Conservation (phyloP, 2,113 vertebrate species). For the Chrysemys picta region DNA sequence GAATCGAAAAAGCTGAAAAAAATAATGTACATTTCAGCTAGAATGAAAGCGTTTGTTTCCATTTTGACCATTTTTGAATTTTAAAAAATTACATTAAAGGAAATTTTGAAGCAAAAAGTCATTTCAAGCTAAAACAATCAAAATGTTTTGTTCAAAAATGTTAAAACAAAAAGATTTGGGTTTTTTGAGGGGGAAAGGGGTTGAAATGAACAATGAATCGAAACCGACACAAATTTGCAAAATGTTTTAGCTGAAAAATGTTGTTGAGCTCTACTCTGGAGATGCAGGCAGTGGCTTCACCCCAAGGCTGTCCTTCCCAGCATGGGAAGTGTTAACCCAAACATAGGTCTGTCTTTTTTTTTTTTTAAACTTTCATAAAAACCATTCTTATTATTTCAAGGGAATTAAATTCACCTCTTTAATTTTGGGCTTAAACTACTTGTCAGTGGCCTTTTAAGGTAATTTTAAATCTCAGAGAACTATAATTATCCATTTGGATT, state of each 20-base stretch:
- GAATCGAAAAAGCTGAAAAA: background rate
- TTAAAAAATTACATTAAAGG: background rate
- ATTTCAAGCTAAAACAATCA: background rate
- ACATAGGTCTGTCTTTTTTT: rapidly evolving
- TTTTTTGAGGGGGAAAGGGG: too few relatives aligned
- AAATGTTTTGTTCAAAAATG: background rate
- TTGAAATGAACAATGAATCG: too few relatives aligned
- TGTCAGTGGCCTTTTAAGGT: background rate
- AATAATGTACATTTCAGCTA: background rate
- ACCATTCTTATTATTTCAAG: background rate
- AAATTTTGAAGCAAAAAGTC: background rate
- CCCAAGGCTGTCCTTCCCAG: too few relatives aligned
- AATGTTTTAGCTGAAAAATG: background rate
- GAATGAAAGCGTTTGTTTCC: background rate
- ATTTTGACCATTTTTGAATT: background rate
- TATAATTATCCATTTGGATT: background rate
- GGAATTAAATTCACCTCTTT: rapidly evolving
- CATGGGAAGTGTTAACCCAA: background rate
- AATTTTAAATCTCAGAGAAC: background rate
- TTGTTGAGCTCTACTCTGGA: background rate
- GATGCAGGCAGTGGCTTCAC: background rate
- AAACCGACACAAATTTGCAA: background rate
- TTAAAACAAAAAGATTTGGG: background rate
- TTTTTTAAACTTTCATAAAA: background rate
- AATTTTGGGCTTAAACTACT: rapidly evolving